A percentile compares a stretch with the other conserved stretches of the same genome.
Evolutionary conservation across 2,113 vertebrate species (phyloP).

Genomic region (Rhea pennata): DNA sequence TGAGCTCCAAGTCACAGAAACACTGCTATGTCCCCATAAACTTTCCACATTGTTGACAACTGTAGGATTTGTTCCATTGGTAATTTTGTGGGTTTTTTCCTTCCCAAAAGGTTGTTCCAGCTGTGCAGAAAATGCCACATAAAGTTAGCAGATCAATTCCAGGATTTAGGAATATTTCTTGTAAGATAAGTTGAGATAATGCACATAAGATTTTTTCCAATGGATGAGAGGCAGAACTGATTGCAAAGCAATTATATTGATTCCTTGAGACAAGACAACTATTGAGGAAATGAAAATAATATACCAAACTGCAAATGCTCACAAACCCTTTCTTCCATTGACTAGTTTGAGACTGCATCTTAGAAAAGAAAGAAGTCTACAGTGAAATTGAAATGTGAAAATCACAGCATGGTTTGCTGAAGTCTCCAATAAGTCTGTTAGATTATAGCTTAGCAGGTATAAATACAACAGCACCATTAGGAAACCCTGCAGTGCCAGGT

Average conservation of each 20-base stretch:
- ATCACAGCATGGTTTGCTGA: background rate
- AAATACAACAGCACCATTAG: background rate
- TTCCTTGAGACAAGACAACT: background rate
- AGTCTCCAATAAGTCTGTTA: background rate
- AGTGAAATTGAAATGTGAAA: background rate
- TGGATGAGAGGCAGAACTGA: background rate
- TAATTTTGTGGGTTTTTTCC: background rate
- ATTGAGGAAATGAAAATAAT: background rate
- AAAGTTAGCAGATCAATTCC: background rate
- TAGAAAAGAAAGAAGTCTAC: background rate
- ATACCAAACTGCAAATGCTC: background rate
- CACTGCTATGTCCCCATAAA: background rate
- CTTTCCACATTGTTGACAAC: background rate
- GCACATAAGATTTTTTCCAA: background rate
- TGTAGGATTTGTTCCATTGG: background rate
- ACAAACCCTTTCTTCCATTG: background rate
- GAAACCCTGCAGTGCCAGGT: background rate
- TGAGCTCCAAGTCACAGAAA: background rate
- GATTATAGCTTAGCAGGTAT: background rate
- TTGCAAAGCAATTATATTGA: background rate
- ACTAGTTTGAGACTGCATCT: background rate
- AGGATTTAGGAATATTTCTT: background rate
- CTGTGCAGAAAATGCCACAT: background rate
- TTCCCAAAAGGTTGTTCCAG: background rate
- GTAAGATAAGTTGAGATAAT: background rate